Evolutionary conservation across 1,140 invertebrate species (phyloP).

Genomic region (Venturia canescens): DNA sequence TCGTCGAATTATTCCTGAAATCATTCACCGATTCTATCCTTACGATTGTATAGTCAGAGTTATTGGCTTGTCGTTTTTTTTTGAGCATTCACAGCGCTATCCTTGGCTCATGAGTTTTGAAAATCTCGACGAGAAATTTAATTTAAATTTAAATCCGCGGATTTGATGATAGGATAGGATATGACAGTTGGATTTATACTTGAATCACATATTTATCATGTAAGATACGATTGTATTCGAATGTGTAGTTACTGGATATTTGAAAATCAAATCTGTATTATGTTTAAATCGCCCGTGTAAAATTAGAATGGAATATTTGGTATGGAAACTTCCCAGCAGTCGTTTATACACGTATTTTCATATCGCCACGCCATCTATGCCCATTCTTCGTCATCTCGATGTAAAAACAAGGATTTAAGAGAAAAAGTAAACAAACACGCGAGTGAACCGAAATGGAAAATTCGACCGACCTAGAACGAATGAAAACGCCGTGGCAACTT

Average conservation of each 20-base stretch:
- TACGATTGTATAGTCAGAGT: not conserved
- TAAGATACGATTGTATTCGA: slow-evolving; percentile 44
- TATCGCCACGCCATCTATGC: not conserved
- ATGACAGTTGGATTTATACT: not conserved
- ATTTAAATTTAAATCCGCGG: too few relatives aligned
- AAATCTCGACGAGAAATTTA: too few relatives aligned
- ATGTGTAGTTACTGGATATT: slow-evolving; percentile 39
- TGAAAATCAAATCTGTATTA: slow-evolving; percentile 41
- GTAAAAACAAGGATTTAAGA: not conserved
- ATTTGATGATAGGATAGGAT: too few relatives aligned
- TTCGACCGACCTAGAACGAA: not conserved
- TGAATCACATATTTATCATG: not conserved
- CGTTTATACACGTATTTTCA: not conserved
- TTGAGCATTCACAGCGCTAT: slow-evolving; percentile 37
- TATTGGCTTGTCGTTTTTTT: slow-evolving; percentile 14
- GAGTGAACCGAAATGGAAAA: not conserved
- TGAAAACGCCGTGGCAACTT: too few relatives aligned
- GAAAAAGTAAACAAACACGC: not conserved
- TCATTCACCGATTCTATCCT: not conserved
- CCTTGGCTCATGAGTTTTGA: slow-evolving; percentile 40
- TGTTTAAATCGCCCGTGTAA: slow-evolving; percentile 39
- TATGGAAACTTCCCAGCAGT: not conserved
- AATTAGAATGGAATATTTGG: slow-evolving; percentile 41
- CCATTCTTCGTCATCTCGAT: not conserved
- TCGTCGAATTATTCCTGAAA: not conserved